Percentiles rank a stretch among this genome's conserved stretches.
Conservation (phyloP, 2,888 invertebrate genomes). For the Hirtodrosophila cameraria region DNA sequence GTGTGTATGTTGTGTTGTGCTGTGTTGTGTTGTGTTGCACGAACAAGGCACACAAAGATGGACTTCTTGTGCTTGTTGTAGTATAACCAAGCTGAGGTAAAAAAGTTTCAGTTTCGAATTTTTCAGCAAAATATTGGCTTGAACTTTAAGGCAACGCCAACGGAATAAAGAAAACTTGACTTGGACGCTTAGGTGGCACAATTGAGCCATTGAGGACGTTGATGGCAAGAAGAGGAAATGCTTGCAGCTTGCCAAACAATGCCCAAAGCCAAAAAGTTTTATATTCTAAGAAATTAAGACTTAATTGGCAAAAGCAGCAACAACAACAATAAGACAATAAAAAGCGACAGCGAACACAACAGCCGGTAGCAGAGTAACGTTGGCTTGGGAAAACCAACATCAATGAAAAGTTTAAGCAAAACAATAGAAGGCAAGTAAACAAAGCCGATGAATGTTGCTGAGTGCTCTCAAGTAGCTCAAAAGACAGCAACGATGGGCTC, state of each 20-base stretch:
- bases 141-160: conserved; percentile 52
- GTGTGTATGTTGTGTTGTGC: too few species aligned
- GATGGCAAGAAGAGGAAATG: conserved; percentile 28
- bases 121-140: conserved; percentile 68
- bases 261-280: conserved; percentile 74
- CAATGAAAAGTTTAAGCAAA: conserved; percentile 78
- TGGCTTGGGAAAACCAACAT: conserved; percentile 68
- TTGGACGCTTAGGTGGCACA: conserved; percentile 51
- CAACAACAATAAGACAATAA: conserved; percentile 49
- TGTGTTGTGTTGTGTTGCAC: too few species aligned
- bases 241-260: conserved; percentile 64
- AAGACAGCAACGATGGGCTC: conserved; percentile 30
- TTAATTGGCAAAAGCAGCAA: conserved; percentile 77
- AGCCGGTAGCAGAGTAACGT: conserved; percentile 11
- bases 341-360: conserved; percentile 43
- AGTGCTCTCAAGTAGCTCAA: conserved; percentile 57
- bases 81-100: conserved; percentile 58
- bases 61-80: conserved; percentile 12
- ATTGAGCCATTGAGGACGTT: conserved; percentile 38
- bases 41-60: conserved; percentile 28
- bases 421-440: conserved; percentile 73
- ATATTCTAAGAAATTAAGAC: conserved; percentile 79
- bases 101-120: conserved; percentile 69
- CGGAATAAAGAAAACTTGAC: conserved; percentile 41
- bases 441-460: conserved; percentile 74